phyloP scores from a whole-genome alignment of 2,797 vertebrate genomes.

The Labroides dimidiatus region DNA sequence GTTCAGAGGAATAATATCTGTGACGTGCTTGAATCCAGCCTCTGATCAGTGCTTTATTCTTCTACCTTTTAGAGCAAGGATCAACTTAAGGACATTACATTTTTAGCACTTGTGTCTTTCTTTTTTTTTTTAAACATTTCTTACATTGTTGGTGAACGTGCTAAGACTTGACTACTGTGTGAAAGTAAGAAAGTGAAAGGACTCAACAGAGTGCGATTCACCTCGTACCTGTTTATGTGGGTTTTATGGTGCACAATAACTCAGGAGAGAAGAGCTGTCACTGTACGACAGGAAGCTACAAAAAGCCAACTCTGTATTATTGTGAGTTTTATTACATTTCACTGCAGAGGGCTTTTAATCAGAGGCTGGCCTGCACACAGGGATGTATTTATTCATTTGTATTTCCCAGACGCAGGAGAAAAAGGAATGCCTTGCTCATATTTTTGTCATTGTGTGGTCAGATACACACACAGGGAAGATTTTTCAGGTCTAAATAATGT shows the following conservation, averaged over 20 bases:
- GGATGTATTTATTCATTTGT: slow-evolving; percentile 4
- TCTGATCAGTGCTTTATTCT: background rate
- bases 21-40: slow-evolving; percentile 5
- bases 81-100: background rate
- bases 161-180: slow-evolving; percentile 7
- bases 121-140: background rate
- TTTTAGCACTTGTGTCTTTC: background rate
- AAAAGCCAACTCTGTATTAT: slow-evolving; percentile 14
- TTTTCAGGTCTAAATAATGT: slow-evolving; percentile 27
- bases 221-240: slow-evolving; percentile 31
- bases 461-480: slow-evolving; percentile 10
- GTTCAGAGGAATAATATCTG: slow-evolving; percentile 12
- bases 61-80: background rate
- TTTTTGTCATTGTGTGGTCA: slow-evolving; percentile 41
- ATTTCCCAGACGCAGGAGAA: background rate
- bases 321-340: slow-evolving; percentile 50
- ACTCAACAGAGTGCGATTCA: slow-evolving; percentile 17
- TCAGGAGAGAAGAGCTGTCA: slow-evolving; percentile 18
- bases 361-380: slow-evolving; percentile 3
- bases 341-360: slow-evolving; percentile 17
- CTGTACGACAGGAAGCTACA: slow-evolving; percentile 21
- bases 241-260: slow-evolving; percentile 51
- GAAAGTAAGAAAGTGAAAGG: slow-evolving; percentile 27
- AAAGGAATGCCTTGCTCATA: background rate
- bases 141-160: background rate